Evolutionary conservation across 2,888 invertebrate genomes (phyloP).

Genomic region (Digitonthophagus gazella): DNA sequence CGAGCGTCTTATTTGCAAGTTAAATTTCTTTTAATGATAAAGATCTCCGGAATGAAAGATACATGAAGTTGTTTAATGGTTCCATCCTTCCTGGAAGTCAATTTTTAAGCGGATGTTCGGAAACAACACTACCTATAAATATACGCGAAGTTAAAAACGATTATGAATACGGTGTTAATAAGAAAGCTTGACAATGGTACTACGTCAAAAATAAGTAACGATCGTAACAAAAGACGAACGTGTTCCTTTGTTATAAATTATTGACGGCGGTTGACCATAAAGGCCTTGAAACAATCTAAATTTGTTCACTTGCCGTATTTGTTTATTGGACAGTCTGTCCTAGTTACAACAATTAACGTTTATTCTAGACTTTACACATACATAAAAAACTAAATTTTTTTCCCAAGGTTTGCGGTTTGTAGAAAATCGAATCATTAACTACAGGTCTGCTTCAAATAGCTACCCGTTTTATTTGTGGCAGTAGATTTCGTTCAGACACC

Average conservation of each 20-base stretch:
- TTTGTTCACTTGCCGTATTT: not conserved
- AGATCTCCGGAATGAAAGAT: not conserved
- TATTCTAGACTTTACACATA: not conserved
- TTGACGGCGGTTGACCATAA: not conserved
- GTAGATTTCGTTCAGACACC: too few species aligned
- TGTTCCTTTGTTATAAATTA: not conserved
- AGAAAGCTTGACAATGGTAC: not conserved
- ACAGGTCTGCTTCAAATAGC: not conserved
- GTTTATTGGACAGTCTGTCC: not conserved
- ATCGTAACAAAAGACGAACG: not conserved
- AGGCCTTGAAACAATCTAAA: not conserved
- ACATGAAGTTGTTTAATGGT: too few species aligned
- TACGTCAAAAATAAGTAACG: not conserved
- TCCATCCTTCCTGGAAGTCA: not conserved
- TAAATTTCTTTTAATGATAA: not conserved
- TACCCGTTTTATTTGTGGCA: too few species aligned
- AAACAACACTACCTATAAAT: not conserved
- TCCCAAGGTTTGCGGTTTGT: too few species aligned
- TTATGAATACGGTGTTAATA: not conserved
- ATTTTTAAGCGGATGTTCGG: not conserved
- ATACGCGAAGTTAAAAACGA: not conserved
- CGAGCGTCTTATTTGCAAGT: not conserved
- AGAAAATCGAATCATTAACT: too few species aligned
- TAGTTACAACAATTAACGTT: not conserved
- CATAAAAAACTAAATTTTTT: too few species aligned